Base-by-base conservation (phyloP, 2,113 vertebrate species). In the Anarhynchus alexandrinus region DNA sequence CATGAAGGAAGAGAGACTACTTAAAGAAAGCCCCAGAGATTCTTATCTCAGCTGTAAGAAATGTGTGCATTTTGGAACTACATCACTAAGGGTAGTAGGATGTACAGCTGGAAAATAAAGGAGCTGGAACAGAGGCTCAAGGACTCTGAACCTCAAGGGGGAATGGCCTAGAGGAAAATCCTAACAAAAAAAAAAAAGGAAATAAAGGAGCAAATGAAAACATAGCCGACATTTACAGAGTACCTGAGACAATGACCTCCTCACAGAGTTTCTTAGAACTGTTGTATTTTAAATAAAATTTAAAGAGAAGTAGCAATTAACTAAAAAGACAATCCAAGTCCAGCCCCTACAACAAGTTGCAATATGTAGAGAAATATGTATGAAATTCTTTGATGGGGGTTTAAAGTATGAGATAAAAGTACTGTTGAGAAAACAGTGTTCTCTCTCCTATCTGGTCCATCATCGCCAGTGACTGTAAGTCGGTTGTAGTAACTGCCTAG, bases 321-420 rank as follows among this genome's bases (percentile, higher is more conserved):
- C 82, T 80, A 58, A 82, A 85, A 90, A 91, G 42, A 25, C 47
- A 54, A 6, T 93, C 92, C 90, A 95, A 95, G 88, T 84, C 65
- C 95, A 96, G 55, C 72, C 86, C 83, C 82, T 93, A 64, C 51
- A 92, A 93, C 94, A 95, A 95, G 96, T 96, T 95, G 40, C 52
- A 94, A 86, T 96, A 86, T 11, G 94, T 82, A 88, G 77, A 96
- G 76, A 96, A 97, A 94, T 95, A 96, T 88, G 95, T 45, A 74
- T 89, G 52, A 96, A 94, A 92, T 92, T 93, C 90, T 92, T 97
- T 96, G 95, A 88, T 95, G 91, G 45, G 65, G 30, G 30, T 95
- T 96, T 90, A 86, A 92, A 81, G 80, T n/a, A 58, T 82, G 83
- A 94, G 92, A 96, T 96, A 90, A 90, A 94, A 94, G 90, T 78